Evolutionary conservation across 2,113 vertebrate species (phyloP), one percentile per base, ranked within the genome.

Genomic region (Tyto alba): DNA sequence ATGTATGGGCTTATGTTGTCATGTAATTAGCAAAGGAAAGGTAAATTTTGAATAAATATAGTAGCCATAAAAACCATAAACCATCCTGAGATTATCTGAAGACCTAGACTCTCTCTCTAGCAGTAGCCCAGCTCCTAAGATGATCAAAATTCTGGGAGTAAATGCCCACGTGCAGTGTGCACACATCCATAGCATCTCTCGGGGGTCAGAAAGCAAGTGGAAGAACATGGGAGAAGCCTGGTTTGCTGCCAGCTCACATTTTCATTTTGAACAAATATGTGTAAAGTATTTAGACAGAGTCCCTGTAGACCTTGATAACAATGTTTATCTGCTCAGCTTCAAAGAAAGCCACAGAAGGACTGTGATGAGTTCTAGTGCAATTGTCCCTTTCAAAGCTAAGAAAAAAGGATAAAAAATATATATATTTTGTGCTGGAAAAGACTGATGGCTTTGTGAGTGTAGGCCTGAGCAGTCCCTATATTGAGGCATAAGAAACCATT

Each of bases 351-450:
- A 71, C 67, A 77, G 84, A 89, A 83, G 55, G 38, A 56, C 43
- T 77, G 45, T 71, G 62, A 91, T 84, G 71, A 93, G 96, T 96
- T 95, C 80, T 89, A 43, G 32, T 84, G 90, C 56, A 81, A 80
- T 90, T 60, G 67, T 92, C 59, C 21, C 52, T 92, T 92, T 94
- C 34, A 82, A 90, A 94, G 23, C 38, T 16, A 50, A 57, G 77
- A 47, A 67, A 27, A n/a, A n/a, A n/a, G n/a, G n/a, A n/a, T n/a
- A n/a, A n/a, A n/a, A 13, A 15, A 50, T 45, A 34, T 34, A 10
- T 14, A 10, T 25, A 30, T 36, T 20, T 10, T 29, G 22, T 91
- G 6, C 48, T 77, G 43, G 80, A 78, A 88, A 89, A 87, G 26
- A 36, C 41, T 57, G 30, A 57, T 19, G 15, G 25, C 10, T 47